These are phyloP conservation scores for Incurvaria masculella DNA, from an alignment of 2,888 invertebrate species.

Conservation along the genomic window DNA sequence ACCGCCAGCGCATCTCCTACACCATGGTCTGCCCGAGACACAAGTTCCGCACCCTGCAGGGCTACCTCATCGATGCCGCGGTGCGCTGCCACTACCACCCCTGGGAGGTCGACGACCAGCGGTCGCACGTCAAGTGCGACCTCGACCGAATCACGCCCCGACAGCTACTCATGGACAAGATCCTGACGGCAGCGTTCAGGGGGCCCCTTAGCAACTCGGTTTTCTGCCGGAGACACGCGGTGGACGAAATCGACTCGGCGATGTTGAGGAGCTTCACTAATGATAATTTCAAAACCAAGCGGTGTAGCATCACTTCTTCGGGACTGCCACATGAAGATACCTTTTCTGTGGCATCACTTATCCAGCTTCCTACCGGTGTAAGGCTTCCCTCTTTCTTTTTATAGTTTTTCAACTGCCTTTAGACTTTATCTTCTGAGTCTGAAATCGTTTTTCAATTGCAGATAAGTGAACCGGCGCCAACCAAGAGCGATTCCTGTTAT, in stretches of 20 bases:
- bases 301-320: constrained; percentile 30
- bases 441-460: too few species aligned
- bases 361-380: constrained; percentile 9
- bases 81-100: constrained; percentile 28
- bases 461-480: too few species aligned
- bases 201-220: constrained; percentile 35
- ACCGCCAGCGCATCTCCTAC: constrained; percentile 77
- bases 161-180: constrained; percentile 31
- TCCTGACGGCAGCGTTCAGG: constrained; percentile 34
- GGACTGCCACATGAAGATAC: constrained; percentile 38
- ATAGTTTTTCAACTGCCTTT: too few species aligned
- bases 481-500: too few species aligned
- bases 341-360: constrained; percentile 29
- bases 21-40: constrained; percentile 52
- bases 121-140: constrained; percentile 26
- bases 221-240: constrained; percentile 28
- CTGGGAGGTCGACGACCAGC: constrained; percentile 34
- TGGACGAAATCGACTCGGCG: constrained; percentile 24
- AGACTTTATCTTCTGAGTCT: too few species aligned
- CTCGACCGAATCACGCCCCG: constrained; percentile 25
- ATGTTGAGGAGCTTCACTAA: constrained; percentile 21
- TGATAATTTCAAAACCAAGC: constrained; percentile 24
- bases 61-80: constrained; percentile 32
- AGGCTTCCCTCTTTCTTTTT: too few species aligned
- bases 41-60: constrained; percentile 26